A percentile compares a stretch with the other conserved stretches of the same genome.
These are phyloP conservation scores for Corbicula japonica DNA, from an alignment of 2,888 invertebrate genomes.

Conservation along the genomic window DNA sequence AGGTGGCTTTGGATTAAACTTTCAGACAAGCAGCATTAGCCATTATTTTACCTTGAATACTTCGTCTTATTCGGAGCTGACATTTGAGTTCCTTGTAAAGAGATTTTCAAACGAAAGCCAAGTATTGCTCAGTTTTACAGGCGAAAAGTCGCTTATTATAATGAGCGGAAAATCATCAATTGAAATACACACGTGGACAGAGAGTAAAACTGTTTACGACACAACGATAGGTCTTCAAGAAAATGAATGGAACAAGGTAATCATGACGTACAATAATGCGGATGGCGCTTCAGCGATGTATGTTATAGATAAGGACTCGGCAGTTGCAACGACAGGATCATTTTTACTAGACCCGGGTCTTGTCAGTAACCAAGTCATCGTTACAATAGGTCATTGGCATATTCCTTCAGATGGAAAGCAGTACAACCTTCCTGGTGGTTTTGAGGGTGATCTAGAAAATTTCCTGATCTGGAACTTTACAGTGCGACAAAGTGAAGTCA, in stretches of 20 bases:
- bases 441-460: constrained; percentile 75
- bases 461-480: constrained; percentile 72
- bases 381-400: constrained; percentile 77
- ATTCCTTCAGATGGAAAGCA: constrained; percentile 63
- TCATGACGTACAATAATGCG: constrained; percentile 66
- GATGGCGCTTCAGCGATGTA: constrained; percentile 66
- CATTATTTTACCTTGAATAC: constrained; percentile 56
- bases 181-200: constrained; percentile 51
- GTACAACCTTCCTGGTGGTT: constrained; percentile 47
- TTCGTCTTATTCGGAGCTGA: constrained; percentile 46
- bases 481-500: constrained; percentile 68
- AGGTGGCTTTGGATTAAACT: constrained; percentile 72
- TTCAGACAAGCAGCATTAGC: constrained; percentile 62
- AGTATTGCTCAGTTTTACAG: constrained; percentile 70
- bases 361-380: constrained; percentile 63
- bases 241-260: constrained; percentile 75
- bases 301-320: constrained; percentile 65
- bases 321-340: constrained; percentile 55
- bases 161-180: constrained; percentile 53
- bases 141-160: constrained; percentile 53
- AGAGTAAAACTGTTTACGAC: constrained; percentile 40
- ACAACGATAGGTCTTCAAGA: constrained; percentile 65
- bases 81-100: constrained; percentile 71
- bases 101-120: constrained; percentile 41
- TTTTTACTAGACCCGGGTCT: constrained; percentile 43